These are phyloP conservation scores for Megaleporinus macrocephalus DNA, from an alignment of 2,113 vertebrate species.

Conservation along the genomic window DNA sequence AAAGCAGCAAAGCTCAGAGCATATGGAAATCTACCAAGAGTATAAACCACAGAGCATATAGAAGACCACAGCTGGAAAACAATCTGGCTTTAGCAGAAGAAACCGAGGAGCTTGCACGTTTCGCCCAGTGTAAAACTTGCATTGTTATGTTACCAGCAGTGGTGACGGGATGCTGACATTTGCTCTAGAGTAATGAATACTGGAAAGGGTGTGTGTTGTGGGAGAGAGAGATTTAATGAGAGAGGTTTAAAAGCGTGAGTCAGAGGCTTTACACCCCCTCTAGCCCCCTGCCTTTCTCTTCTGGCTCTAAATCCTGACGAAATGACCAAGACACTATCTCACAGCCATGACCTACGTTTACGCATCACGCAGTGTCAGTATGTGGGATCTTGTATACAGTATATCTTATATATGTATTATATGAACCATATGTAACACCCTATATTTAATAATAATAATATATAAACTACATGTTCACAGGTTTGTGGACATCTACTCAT, in stretches of 20 bases:
- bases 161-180: slow-evolving; percentile 38
- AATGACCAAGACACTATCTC: no score
- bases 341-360: slow-evolving; percentile 18
- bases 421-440: no score
- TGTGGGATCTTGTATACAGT: no score
- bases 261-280: slow-evolving; percentile 41
- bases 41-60: not conserved
- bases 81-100: slow-evolving; percentile 5
- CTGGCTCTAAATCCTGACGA: no score
- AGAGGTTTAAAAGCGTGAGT: slow-evolving; percentile 46
- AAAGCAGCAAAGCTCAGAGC: not conserved
- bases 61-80: not conserved
- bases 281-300: no score
- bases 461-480: no score
- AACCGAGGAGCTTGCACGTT: slow-evolving; percentile 18
- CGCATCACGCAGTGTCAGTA: no score
- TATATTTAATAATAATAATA: no score
- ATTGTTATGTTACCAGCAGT: slow-evolving; percentile 31
- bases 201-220: slow-evolving; percentile 24
- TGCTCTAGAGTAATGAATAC: slow-evolving; percentile 29
- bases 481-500: no score
- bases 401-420: no score
- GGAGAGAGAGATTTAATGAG: slow-evolving; percentile 18
- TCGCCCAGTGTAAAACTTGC: slow-evolving; percentile 11
- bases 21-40: slow-evolving; percentile 18